These are phyloP conservation scores for Aphodius sticticus DNA, from an alignment of 2,888 invertebrate genomes.

Conservation along the genomic window DNA sequence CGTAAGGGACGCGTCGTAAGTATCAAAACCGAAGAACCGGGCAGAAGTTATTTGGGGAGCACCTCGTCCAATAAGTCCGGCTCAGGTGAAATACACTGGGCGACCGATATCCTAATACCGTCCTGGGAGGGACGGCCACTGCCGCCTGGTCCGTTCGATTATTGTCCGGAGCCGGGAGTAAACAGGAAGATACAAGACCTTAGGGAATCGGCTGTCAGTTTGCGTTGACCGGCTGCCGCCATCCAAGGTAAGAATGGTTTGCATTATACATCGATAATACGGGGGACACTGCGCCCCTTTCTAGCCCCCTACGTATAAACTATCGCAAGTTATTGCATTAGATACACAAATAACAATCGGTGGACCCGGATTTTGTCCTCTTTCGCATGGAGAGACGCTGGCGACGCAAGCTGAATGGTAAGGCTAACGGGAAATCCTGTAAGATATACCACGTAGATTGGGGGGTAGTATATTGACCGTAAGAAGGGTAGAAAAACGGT, in stretches of 20 bases:
- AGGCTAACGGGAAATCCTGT: neutral
- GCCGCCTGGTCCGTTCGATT: constrained; percentile 44
- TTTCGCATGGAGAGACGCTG: neutral
- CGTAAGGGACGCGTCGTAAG: neutral
- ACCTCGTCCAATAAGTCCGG: constrained; percentile 47
- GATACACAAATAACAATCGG: constrained; percentile 31
- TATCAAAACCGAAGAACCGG: constrained; percentile 13
- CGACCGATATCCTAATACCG: constrained; percentile 48
- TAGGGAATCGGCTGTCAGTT: constrained; percentile 47
- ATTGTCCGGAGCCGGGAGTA: constrained; percentile 49
- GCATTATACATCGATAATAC: constrained; percentile 44
- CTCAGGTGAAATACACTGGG: constrained; percentile 48
- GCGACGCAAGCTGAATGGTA: neutral
- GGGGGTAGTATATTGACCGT: too few relatives aligned
- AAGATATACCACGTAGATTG: neutral
- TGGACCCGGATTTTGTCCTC: neutral
- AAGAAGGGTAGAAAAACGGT: too few relatives aligned
- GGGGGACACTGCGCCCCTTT: constrained; percentile 26
- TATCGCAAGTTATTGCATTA: constrained; percentile 34
- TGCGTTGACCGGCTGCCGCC: constrained; percentile 45
- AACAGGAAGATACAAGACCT: constrained; percentile 50
- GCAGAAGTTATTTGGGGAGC: constrained; percentile 47
- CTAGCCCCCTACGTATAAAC: constrained; percentile 14
- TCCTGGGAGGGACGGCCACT: constrained; percentile 44
- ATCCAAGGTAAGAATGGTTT: constrained; percentile 39